Evolutionary conservation across 1,140 invertebrate genomes (phyloP).

Genomic region (Platyscapa corneri): DNA sequence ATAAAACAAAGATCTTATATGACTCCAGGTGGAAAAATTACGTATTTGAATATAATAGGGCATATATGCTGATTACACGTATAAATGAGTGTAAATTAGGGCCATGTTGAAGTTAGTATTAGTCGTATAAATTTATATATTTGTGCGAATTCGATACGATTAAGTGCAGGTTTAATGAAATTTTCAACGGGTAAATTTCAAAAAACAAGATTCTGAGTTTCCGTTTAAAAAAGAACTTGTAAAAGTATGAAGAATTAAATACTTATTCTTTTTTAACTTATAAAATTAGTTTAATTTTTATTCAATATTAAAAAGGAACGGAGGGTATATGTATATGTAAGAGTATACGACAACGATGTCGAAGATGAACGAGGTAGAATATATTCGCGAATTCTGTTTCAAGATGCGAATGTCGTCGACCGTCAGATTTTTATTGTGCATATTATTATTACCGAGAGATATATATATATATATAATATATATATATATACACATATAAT

Average conservation of each 20-base stretch:
- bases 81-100: not conserved
- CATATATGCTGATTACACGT: not conserved
- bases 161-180: not conserved
- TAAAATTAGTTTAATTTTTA: constrained; percentile 29
- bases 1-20: not conserved
- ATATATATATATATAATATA: constrained; percentile 32
- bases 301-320: not conserved
- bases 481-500: constrained; percentile 40
- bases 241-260: not conserved
- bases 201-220: not conserved
- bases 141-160: not conserved
- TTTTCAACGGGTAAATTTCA: not conserved
- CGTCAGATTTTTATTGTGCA: constrained; percentile 45
- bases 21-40: not conserved
- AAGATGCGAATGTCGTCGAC: not conserved
- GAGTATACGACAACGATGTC: not conserved
- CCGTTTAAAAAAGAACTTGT: not conserved
- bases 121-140: not conserved
- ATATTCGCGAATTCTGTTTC: constrained; percentile 23
- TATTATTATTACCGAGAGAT: constrained; percentile 47
- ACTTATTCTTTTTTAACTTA: constrained; percentile 1
- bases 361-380: not conserved
- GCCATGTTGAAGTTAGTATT: not conserved
- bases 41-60: not conserved
- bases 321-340: constrained; percentile 14